phyloP scores from a whole-genome alignment of 2,797 vertebrate species.

The Intellagama lesueurii region DNA sequence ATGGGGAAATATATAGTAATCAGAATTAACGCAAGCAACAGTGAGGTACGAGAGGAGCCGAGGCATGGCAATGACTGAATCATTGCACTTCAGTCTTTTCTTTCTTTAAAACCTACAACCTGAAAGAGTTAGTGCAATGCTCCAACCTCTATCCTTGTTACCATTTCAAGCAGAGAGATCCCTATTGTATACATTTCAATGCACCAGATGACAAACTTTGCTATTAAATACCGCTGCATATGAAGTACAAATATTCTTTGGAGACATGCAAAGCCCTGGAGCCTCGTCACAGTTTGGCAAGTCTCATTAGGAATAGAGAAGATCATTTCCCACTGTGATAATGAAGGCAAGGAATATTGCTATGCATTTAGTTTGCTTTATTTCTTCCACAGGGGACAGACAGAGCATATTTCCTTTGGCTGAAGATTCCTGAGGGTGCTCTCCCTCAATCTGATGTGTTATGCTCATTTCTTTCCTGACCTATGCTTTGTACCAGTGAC shows the following conservation, averaged over 20 bases:
- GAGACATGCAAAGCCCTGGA: constrained; percentile 2
- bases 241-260: constrained; percentile 11
- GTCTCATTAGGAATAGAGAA: constrained; percentile 30
- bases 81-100: background rate
- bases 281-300: background rate
- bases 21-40: constrained; percentile 16
- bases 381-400: background rate
- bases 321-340: constrained; percentile 7
- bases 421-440: background rate
- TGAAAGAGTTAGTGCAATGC: background rate
- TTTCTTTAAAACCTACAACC: background rate
- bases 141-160: constrained; percentile 20
- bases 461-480: background rate
- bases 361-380: background rate
- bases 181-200: constrained; percentile 1
- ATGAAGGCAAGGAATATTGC: constrained; percentile 14
- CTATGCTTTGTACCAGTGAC: background rate
- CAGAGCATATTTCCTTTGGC: background rate
- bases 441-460: background rate
- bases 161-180: background rate
- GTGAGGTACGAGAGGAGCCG: background rate
- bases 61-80: background rate
- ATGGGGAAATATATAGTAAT: constrained; percentile 6
- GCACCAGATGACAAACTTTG: constrained; percentile 18
- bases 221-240: constrained; percentile 14